Base-by-base conservation (phyloP, 2,113 vertebrate species). In the Corythaeola cristata region DNA sequence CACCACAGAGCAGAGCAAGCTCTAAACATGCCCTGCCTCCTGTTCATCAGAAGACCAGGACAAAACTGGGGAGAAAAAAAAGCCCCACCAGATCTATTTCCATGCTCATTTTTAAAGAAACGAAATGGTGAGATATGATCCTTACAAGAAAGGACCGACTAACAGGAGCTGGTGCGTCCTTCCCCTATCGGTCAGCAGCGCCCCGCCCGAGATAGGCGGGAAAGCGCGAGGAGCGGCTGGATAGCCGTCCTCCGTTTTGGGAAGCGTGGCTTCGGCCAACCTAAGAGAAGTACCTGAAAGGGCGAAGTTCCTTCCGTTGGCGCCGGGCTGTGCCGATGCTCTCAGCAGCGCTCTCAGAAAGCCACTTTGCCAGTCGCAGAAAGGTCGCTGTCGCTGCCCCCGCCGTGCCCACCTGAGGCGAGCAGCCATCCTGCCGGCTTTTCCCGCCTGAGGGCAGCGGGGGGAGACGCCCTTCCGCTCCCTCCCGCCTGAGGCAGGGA, bases 301-400 rank as follows among this genome's bases (percentile, higher is more conserved):
- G 10, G 4, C 0, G 5, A 20, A 8, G 13, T 5, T 18, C 15
- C 41, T 37, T 15, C 9, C 1, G 19, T 6, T 11, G 6, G 55
- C 1, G 30, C 30, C 21, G 22, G 14, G 44, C 23, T 4, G 13
- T 6, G 18, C 16, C 15, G 19, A 5, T 5, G 3, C 19, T 60
- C 33, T 24, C 27, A 2, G 19, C 19, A 8, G 32, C 20, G 30
- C 22, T 21, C 23, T 21, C 2, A 3, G 11, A 18, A 62, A 12
- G 6, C 5, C 3, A 0, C 27, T 7, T 6, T 3, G 12, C 3
- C 6, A 0, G 9, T 5, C 1, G 7, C 10, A 2, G 9, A 19
- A n/a, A 21, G 14, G 17, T 3, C 7, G 0, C 28, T 8, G 0
- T n/a, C n/a, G n/a, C n/a, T n/a, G n/a, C 5, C 15, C 15, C 18